These are phyloP conservation scores for Periophthalmus modestus DNA, from an alignment of 2,113 vertebrate genomes.

Conservation along the genomic window DNA sequence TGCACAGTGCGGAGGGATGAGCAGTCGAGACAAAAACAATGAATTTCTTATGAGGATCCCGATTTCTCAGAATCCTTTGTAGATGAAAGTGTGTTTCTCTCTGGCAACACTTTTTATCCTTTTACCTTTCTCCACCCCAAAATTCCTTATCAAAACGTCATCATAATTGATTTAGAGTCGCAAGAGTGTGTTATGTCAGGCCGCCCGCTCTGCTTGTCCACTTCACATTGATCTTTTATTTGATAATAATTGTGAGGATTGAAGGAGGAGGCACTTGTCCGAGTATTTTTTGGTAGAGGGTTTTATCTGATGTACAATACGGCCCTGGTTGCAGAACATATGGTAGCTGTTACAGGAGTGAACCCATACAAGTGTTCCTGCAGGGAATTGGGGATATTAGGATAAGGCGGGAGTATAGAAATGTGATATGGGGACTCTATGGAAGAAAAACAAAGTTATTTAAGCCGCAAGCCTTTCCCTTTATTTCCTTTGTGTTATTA, in stretches of 20 bases:
- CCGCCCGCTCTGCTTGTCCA: slow-evolving; percentile 48
- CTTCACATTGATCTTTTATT: slow-evolving; percentile 70
- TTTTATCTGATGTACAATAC: slow-evolving; percentile 40
- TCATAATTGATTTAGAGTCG: slow-evolving; percentile 63
- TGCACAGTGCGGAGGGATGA: not conserved
- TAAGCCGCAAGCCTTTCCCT: slow-evolving; percentile 73
- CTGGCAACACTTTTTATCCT: slow-evolving; percentile 36
- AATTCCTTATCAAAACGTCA: slow-evolving; percentile 56
- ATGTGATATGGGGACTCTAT: slow-evolving; percentile 69
- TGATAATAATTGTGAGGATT: slow-evolving; percentile 70
- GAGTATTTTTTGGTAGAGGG: slow-evolving; percentile 37
- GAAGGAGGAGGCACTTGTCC: slow-evolving; percentile 58
- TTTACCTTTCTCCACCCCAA: slow-evolving; percentile 26
- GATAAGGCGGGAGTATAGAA: slow-evolving; percentile 74
- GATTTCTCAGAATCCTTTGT: slow-evolving; percentile 37
- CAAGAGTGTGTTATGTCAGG: slow-evolving; percentile 47
- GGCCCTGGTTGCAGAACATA: slow-evolving; percentile 64
- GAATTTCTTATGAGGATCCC: slow-evolving; percentile 51
- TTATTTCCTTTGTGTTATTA: slow-evolving; percentile 59
- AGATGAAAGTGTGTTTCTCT: slow-evolving; percentile 47
- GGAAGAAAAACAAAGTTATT: slow-evolving; percentile 77
- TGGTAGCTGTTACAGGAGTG: slow-evolving; percentile 72
- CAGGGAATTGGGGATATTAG: slow-evolving; percentile 72
- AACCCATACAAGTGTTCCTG: slow-evolving; percentile 67
- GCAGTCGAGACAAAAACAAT: slow-evolving; percentile 36